Conservation (phyloP, 1,140 invertebrate species). For the Platyura marginata region DNA sequence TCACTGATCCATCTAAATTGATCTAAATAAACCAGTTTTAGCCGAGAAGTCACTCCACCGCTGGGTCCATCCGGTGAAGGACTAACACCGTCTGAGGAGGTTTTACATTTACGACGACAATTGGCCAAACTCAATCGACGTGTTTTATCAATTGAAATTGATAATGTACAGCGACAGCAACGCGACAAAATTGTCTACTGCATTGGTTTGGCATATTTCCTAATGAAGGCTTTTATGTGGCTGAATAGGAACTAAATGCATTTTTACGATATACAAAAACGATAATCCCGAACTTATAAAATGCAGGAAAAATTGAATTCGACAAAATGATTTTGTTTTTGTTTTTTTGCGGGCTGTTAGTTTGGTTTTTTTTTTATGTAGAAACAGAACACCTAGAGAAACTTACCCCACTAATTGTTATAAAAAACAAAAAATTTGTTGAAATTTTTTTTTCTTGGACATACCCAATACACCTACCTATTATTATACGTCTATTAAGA, state of each 20-base stretch:
- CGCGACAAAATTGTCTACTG: slow-evolving; percentile 66
- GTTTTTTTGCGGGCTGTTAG: too few relatives aligned
- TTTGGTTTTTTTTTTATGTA: too few relatives aligned
- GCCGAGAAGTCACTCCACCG: slow-evolving; percentile 42
- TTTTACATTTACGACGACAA: slow-evolving; percentile 62
- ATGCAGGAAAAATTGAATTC: too few relatives aligned
- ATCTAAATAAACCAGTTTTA: slow-evolving; percentile 9
- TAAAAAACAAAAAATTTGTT: too few relatives aligned
- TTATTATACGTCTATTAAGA: too few relatives aligned
- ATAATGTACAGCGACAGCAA: slow-evolving; percentile 58
- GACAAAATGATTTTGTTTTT: too few relatives aligned
- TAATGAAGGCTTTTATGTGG: slow-evolving; percentile 72
- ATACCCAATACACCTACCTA: too few relatives aligned
- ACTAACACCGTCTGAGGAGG: slow-evolving; percentile 53
- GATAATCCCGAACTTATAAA: too few relatives aligned
- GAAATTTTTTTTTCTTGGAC: too few relatives aligned
- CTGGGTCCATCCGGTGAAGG: slow-evolving; percentile 40
- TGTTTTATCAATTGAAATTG: slow-evolving; percentile 65
- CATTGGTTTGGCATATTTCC: slow-evolving; percentile 61
- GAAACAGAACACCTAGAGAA: too few relatives aligned
- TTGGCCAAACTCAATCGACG: slow-evolving; percentile 69
- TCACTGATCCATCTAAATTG: slow-evolving; percentile 12
- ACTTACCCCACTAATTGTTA: too few relatives aligned
- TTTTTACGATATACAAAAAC: too few relatives aligned
- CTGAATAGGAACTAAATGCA: slow-evolving; percentile 48